Evolutionary conservation across 2,113 vertebrate species (phyloP).

Genomic region (Brienomyrus longianalis): DNA sequence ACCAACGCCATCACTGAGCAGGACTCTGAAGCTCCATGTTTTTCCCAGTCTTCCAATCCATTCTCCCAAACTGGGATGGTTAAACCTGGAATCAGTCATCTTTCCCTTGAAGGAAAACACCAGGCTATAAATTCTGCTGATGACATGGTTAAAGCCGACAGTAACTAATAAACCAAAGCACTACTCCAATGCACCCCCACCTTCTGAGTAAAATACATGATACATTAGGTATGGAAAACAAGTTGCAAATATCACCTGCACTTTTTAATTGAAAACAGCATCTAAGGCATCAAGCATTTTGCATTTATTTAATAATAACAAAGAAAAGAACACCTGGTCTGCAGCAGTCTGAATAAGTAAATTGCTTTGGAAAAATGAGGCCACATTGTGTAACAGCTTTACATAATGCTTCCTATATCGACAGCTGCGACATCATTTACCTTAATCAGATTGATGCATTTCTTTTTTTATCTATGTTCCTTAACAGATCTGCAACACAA

Average conservation of each 20-base stretch:
- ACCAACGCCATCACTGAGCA: not conserved
- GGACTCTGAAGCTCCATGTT: not conserved
- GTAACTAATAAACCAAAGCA: not conserved
- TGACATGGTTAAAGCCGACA: not conserved
- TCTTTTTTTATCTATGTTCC: not conserved
- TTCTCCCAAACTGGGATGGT: not conserved
- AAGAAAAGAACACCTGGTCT: not conserved
- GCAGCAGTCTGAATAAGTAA: not conserved
- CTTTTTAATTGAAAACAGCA: not conserved
- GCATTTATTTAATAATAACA: not conserved
- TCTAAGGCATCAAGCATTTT: not conserved
- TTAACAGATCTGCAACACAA: not conserved
- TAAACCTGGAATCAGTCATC: not conserved
- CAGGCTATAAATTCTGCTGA: not conserved
- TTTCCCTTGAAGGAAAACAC: not conserved
- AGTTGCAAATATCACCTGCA: not conserved
- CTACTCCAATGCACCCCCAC: not conserved
- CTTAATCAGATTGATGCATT: not conserved
- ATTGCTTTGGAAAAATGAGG: not conserved
- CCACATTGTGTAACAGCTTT: not conserved
- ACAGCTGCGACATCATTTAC: not conserved
- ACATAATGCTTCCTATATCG: slow-evolving; percentile 11
- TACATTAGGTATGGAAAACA: not conserved
- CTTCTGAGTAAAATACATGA: not conserved
- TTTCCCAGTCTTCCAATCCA: not conserved